Conservation (phyloP, 2,888 invertebrate species). For the Lasioglossum figueresi region DNA sequence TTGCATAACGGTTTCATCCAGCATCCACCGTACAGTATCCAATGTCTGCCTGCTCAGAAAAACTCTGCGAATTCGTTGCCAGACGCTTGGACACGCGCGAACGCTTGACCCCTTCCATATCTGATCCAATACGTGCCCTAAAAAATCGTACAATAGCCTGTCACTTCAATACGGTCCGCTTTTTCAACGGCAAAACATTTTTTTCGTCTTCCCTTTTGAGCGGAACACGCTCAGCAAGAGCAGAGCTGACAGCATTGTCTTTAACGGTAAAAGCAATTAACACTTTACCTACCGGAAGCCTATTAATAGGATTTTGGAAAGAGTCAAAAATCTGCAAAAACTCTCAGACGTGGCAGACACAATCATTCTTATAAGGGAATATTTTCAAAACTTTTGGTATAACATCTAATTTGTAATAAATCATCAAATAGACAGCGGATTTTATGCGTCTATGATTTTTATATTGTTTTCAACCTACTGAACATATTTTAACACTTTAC, state of each 20-base stretch:
- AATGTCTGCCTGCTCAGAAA: constrained; percentile 47
- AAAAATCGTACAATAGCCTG: neutral
- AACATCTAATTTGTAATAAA: neutral
- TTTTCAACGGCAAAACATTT: neutral
- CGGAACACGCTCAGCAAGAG: too few species aligned
- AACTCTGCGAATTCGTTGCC: constrained; percentile 6
- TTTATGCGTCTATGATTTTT: too few species aligned
- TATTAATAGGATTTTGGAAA: too few species aligned
- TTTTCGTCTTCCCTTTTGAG: too few species aligned
- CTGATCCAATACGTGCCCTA: neutral
- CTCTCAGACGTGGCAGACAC: neutral
- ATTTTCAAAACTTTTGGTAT: neutral
- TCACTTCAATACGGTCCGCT: neutral
- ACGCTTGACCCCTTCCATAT: constrained; percentile 21
- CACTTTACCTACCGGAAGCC: too few species aligned
- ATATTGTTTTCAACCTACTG: too few species aligned
- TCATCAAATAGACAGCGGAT: neutral
- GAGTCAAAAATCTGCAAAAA: neutral
- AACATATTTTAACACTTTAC: too few species aligned
- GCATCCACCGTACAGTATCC: constrained; percentile 72
- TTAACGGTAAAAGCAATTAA: too few species aligned
- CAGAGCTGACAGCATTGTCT: too few species aligned
- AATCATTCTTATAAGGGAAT: neutral
- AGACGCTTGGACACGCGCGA: constrained; percentile 14
- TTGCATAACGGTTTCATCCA: constrained; percentile 79